Percentiles rank a stretch among this genome's conserved stretches.
Conservation (phyloP, 2,888 invertebrate genomes). For the Patella pellucida region DNA sequence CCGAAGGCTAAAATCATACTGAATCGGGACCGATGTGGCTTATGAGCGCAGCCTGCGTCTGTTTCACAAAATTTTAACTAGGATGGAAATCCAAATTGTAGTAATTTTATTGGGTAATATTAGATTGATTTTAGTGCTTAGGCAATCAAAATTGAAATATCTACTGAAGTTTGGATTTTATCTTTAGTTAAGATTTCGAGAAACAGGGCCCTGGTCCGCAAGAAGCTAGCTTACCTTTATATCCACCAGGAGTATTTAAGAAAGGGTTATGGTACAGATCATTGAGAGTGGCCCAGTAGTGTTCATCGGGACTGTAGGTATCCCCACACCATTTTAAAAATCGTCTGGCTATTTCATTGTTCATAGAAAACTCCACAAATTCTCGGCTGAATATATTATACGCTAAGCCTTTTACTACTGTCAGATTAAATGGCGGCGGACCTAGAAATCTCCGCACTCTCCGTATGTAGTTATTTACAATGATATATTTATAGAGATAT, state of each 20-base stretch:
- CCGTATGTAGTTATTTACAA: constrained; percentile 30
- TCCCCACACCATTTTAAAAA: constrained; percentile 54
- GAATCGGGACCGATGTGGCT: too few species aligned
- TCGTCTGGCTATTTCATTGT: constrained; percentile 35
- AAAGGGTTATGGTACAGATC: constrained; percentile 48
- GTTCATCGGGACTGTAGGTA: constrained; percentile 61
- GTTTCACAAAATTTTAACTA: too few species aligned
- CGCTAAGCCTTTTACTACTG: constrained; percentile 55
- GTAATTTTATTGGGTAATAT: too few species aligned
- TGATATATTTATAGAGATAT: constrained; percentile 16
- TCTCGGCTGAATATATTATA: constrained; percentile 52
- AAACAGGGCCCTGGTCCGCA: too few species aligned
- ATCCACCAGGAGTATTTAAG: constrained; percentile 53
- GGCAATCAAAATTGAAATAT: too few species aligned
- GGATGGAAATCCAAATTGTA: too few species aligned
- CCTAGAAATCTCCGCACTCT: constrained; percentile 33
- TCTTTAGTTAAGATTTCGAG: too few species aligned
- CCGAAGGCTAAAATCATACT: too few species aligned
- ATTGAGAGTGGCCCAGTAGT: constrained; percentile 61
- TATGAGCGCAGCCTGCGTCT: too few species aligned
- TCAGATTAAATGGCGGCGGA: constrained; percentile 44
- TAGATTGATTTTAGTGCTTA: too few species aligned
- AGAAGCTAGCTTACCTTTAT: constrained; percentile 34
- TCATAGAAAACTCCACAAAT: constrained; percentile 53
- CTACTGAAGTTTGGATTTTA: too few species aligned